Conservation (phyloP, 2,888 invertebrate genomes). For the Prosopocoilus inquinatus region DNA sequence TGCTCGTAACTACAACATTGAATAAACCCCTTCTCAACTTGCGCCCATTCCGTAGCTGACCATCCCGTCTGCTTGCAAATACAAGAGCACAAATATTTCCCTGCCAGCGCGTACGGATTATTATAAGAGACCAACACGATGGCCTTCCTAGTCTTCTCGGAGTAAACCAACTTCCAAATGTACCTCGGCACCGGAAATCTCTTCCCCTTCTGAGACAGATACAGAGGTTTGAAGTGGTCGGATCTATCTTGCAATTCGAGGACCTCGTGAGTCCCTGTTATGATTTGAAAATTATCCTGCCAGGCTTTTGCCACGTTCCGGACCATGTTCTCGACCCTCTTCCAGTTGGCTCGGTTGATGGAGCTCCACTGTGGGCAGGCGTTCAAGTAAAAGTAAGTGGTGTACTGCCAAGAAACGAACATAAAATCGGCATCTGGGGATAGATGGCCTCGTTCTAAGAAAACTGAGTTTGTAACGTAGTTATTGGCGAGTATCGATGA, state of each 20-base stretch:
- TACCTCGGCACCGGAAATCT: conserved; percentile 51
- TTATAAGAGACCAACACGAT: conserved; percentile 56
- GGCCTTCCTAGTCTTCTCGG: conserved; percentile 43
- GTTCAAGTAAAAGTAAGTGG: conserved; percentile 56
- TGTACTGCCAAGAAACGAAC: conserved; percentile 49
- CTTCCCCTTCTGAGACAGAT: conserved; percentile 40
- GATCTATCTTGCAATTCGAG: conserved; percentile 46
- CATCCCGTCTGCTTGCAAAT: conserved; percentile 46
- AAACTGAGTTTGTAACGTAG: conserved; percentile 43
- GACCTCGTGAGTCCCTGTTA: conserved; percentile 49
- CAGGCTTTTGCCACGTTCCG: conserved; percentile 45
- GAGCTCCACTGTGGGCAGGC: conserved; percentile 54
- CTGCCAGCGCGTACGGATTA: conserved; percentile 48
- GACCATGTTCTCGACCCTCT: conserved; percentile 49
- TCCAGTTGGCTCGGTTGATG: conserved; percentile 56
- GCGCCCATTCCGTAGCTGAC: conserved; percentile 35
- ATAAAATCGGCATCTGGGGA: conserved; percentile 56
- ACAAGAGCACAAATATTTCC: conserved; percentile 40
- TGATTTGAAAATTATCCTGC: conserved; percentile 44
- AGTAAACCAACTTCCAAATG: conserved; percentile 53
- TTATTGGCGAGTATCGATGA: conserved; percentile 34
- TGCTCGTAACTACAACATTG: conserved; percentile 48
- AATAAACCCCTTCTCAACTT: conserved; percentile 41
- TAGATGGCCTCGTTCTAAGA: conserved; percentile 53
- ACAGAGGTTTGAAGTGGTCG: conserved; percentile 40